Percentiles rank a stretch among this genome's conserved stretches.
Evolutionary conservation across 1,140 invertebrate genomes (phyloP).

Genomic region (Hyles euphorbiae): DNA sequence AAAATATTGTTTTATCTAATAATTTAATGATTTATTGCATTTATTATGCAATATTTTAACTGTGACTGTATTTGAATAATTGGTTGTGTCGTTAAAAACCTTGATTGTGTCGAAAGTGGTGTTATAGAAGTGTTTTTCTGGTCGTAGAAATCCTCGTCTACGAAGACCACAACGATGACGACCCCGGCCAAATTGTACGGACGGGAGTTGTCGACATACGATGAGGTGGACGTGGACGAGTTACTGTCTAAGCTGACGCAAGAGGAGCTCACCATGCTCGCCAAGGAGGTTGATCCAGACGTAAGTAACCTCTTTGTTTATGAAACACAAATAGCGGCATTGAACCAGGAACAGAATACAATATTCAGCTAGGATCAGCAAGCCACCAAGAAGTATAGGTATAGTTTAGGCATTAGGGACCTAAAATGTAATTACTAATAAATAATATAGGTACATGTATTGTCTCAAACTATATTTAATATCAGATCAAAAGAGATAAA

Average conservation of each 20-base stretch:
- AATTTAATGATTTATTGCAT: slow-evolving; percentile 15
- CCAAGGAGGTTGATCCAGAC: slow-evolving; percentile 99
- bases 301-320: slow-evolving; percentile 80
- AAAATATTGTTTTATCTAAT: slow-evolving; percentile 36
- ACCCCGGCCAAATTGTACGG: slow-evolving; percentile 93
- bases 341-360: no score
- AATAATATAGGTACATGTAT: no score
- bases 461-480: no score
- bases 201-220: slow-evolving; percentile 94
- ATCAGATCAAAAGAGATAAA: no score
- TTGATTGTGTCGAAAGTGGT: slow-evolving; percentile 5
- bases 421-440: not conserved
- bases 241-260: slow-evolving; percentile 94
- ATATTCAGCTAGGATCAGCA: not conserved
- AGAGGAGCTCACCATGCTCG: slow-evolving; percentile 97
- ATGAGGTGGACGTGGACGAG: slow-evolving; percentile 97
- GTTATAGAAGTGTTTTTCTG: slow-evolving; percentile 29
- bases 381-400: not conserved
- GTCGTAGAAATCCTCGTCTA: slow-evolving; percentile 88
- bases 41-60: slow-evolving; percentile 26
- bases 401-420: not conserved
- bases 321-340: no score
- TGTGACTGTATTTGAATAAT: slow-evolving; percentile 6
- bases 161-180: slow-evolving; percentile 91
- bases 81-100: not conserved